Percentiles rank a stretch among this genome's conserved stretches.
These are phyloP conservation scores for Okamejei kenojei DNA, from an alignment of 2,797 vertebrate species.

Conservation along the genomic window DNA sequence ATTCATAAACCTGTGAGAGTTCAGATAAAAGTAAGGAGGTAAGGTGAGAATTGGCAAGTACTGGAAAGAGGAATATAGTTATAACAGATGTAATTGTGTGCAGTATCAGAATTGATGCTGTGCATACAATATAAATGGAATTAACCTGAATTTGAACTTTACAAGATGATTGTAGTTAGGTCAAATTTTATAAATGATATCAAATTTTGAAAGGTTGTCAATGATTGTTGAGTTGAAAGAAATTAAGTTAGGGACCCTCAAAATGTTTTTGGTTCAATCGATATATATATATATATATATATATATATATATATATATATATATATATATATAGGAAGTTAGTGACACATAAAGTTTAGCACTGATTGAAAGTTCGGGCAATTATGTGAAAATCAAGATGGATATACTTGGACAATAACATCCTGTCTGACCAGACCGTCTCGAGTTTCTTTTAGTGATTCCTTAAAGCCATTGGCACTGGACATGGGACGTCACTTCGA, in stretches of 20 bases:
- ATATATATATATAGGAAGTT: background rate
- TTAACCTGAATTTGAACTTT: background rate
- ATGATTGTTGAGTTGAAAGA: background rate
- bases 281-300: background rate
- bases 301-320: background rate
- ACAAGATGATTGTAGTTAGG: background rate
- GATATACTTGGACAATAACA: background rate
- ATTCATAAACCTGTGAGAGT: background rate
- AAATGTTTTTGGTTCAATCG: background rate
- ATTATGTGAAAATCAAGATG: no score
- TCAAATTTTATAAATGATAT: background rate
- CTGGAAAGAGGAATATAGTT: background rate
- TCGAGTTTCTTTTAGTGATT: background rate
- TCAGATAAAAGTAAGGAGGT: background rate
- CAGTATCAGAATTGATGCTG: background rate
- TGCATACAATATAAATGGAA: background rate
- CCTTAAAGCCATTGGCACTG: background rate
- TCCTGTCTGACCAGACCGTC: background rate
- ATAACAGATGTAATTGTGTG: background rate
- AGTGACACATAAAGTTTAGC: background rate
- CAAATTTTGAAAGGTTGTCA: background rate
- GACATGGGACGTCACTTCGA: background rate
- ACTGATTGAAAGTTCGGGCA: background rate
- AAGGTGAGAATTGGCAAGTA: background rate
- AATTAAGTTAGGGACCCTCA: background rate